A percentile compares a stretch with the other conserved stretches of the same genome.
Conservation (phyloP, 2,797 vertebrate species). For the Coregonus sp. region DNA sequence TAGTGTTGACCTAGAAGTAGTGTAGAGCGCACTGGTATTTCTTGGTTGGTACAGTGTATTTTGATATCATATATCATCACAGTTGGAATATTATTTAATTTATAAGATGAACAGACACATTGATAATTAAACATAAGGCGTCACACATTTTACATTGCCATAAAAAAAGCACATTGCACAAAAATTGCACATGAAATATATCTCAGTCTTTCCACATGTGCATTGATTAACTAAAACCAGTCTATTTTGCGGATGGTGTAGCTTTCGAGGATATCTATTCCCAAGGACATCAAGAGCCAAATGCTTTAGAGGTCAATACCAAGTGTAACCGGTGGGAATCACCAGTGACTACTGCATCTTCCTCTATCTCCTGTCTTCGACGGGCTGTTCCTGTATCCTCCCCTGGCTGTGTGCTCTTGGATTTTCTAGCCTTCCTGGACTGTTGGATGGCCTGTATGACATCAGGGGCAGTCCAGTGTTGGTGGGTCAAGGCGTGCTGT, state of each 20-base stretch:
- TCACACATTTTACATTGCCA: too few relatives aligned
- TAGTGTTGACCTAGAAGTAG: background rate
- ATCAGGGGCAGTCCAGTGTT: constrained; percentile 80
- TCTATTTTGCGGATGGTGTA: background rate
- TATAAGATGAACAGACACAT: too few relatives aligned
- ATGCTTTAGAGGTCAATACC: background rate
- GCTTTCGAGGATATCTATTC: background rate
- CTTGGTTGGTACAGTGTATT: too few relatives aligned
- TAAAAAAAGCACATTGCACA: too few relatives aligned
- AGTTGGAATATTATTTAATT: too few relatives aligned
- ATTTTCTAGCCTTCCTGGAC: background rate
- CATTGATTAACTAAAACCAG: too few relatives aligned
- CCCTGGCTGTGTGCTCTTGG: background rate
- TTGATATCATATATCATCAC: too few relatives aligned
- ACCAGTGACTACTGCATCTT: background rate
- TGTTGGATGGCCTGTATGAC: constrained; percentile 72
- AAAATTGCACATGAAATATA: too few relatives aligned
- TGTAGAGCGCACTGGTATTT: background rate
- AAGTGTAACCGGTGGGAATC: background rate
- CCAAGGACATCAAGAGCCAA: background rate
- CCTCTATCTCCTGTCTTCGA: background rate
- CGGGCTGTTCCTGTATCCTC: background rate
- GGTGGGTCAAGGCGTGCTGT: constrained; percentile 79
- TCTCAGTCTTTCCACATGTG: background rate
- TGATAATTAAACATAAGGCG: too few relatives aligned